These are phyloP conservation scores for Saimiri boliviensis DNA, from an alignment of 2,113 vertebrate species.

Conservation along the genomic window DNA sequence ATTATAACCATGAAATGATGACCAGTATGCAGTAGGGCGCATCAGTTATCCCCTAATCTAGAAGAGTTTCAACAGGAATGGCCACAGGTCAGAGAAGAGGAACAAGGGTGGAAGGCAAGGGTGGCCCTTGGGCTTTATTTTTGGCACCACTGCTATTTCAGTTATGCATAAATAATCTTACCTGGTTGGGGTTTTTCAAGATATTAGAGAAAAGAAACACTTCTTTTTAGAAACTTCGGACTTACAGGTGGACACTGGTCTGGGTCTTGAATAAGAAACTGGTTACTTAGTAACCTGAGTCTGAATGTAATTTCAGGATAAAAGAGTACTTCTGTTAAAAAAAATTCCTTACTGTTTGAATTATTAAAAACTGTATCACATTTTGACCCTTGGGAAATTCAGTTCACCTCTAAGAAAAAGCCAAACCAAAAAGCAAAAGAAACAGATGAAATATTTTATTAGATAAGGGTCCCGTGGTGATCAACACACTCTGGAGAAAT, in stretches of 20 bases:
- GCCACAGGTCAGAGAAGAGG: background rate
- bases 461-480: background rate
- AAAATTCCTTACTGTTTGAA: background rate
- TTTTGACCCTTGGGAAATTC: conserved; percentile 31
- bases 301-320: conserved; percentile 47
- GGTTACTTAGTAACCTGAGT: conserved; percentile 66
- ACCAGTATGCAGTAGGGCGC: background rate
- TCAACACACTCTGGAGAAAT: background rate
- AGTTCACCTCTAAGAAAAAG: conserved; percentile 51
- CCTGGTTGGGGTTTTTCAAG: background rate
- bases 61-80: background rate
- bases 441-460: conserved; percentile 15
- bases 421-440: conserved; percentile 40
- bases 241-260: background rate
- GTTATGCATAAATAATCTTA: background rate
- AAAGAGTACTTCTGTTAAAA: background rate
- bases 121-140: background rate
- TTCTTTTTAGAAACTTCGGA: conserved; percentile 29
- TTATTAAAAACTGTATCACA: conserved; percentile 49
- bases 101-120: background rate
- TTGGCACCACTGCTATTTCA: background rate
- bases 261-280: conserved; percentile 30
- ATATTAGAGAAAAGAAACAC: background rate
- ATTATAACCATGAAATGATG: background rate
- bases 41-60: background rate